A percentile compares a stretch with the other conserved stretches of the same genome.
Conservation (phyloP, 2,113 vertebrate species). For the Sardina pilchardus region DNA sequence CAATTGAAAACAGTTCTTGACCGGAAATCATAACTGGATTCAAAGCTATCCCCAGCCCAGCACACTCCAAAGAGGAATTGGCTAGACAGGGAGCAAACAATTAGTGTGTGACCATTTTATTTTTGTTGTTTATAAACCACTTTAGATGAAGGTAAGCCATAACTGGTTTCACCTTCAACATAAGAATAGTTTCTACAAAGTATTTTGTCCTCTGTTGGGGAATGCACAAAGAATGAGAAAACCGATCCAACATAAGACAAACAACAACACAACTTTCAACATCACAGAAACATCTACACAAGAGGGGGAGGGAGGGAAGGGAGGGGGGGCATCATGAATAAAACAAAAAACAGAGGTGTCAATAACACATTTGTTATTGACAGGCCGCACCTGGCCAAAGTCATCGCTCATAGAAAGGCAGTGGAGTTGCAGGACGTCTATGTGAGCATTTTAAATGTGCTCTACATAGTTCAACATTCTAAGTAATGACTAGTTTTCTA, state of each 20-base stretch:
- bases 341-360: slow-evolving; percentile 62
- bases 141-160: neutral
- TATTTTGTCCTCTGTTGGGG: neutral
- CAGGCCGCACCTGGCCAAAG: slow-evolving; percentile 26
- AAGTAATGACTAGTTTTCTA: neutral
- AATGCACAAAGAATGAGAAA: slow-evolving; percentile 58
- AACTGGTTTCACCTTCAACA: neutral
- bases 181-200: neutral
- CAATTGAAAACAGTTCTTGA: neutral
- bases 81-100: neutral
- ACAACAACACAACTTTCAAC: slow-evolving; percentile 50
- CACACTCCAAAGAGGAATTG: neutral
- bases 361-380: slow-evolving; percentile 62
- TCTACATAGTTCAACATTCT: neutral
- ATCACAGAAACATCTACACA: slow-evolving; percentile 62
- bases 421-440: neutral
- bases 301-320: slow-evolving; percentile 49
- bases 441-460: neutral
- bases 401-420: neutral
- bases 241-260: slow-evolving; percentile 26
- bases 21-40: slow-evolving; percentile 43
- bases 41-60: slow-evolving; percentile 21
- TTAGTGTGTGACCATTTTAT: neutral
- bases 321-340: neutral
- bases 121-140: neutral